These are phyloP conservation scores for Mylabris sibirica DNA, from an alignment of 2,888 invertebrate species.

Conservation along the genomic window DNA sequence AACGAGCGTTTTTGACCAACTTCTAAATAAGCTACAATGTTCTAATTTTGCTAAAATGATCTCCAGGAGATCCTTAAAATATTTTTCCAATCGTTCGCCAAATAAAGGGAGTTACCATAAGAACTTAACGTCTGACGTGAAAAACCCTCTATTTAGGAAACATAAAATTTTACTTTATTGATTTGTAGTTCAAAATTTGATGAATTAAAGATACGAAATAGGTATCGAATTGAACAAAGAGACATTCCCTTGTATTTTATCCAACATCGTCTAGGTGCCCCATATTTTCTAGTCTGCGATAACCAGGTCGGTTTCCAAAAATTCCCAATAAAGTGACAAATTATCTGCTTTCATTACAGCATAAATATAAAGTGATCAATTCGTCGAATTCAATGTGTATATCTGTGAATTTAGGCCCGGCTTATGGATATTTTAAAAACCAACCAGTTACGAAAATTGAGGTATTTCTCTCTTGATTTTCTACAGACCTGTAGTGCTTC, in stretches of 20 bases:
- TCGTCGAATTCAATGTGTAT: slow-evolving; percentile 70
- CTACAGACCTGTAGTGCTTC: too few relatives aligned
- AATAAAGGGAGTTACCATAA: too few relatives aligned
- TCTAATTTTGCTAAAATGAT: too few relatives aligned
- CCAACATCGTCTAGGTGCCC: slow-evolving; percentile 37
- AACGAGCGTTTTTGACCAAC: too few relatives aligned
- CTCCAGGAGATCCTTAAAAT: too few relatives aligned
- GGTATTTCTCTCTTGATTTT: slow-evolving; percentile 42
- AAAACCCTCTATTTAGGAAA: too few relatives aligned
- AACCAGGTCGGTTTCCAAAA: slow-evolving; percentile 63
- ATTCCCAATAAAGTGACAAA: not conserved
- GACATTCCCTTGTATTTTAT: slow-evolving; percentile 65
- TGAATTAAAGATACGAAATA: slow-evolving; percentile 60
- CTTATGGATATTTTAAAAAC: slow-evolving; percentile 64
- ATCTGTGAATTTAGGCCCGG: slow-evolving; percentile 73
- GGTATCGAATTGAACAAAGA: slow-evolving; percentile 70
- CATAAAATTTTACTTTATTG: not conserved
- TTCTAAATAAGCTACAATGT: too few relatives aligned
- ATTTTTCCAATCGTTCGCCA: too few relatives aligned
- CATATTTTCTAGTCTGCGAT: slow-evolving; percentile 67
- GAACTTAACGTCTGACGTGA: too few relatives aligned
- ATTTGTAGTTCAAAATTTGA: slow-evolving; percentile 35
- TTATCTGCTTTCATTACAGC: slow-evolving; percentile 58
- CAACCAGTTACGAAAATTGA: slow-evolving; percentile 65
- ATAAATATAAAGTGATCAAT: slow-evolving; percentile 75